Evolutionary conservation across 2,797 vertebrate species (phyloP), one percentile per base, ranked within the genome.

Genomic region (Morus bassanus): DNA sequence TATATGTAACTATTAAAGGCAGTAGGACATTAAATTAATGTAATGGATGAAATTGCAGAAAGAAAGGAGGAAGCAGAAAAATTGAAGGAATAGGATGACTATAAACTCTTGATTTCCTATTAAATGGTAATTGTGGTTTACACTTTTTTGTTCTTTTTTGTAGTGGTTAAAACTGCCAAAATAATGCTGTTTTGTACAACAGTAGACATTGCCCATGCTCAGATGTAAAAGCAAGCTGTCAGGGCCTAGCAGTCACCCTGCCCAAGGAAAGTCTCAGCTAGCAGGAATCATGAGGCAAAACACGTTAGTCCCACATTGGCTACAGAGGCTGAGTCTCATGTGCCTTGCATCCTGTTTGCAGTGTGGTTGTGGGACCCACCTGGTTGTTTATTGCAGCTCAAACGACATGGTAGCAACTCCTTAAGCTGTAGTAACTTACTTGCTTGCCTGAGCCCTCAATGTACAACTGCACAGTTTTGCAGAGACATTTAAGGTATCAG

Each of bases 301-400:
- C 35, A 18, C 0, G 0, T 16, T 15, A 6, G 27, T 37, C 28
- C 16, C 53, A 22, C 8, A 39, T 60, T 15, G 9, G 28, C 59
- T 60, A 17, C 39, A 15, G 46, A 79, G 46, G 22, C 54, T 0
- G 4, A 69, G 46, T 28, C 70, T 82, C 18, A 2, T 0, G 1
- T 48, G 43, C 76, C 2, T 0, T 7, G 27, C 3, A 4, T 77
- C 74, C 45, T 16, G 6, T 57, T 78, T 61, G 56, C 51, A 56
- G 0, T 2, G 0, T 10, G 28, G 22, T 43, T 6, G 3, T 37
- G 54, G 72, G 31, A 37, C 30, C 13, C n/a, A 11, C 23, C 14
- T 86, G 16, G 4, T 31, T 54, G 14, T 18, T 63, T 28, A 13
- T 7, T 65, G 70, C 27, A 39, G 28, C 57, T 77, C 50, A 25